phyloP scores from a whole-genome alignment of 1,140 invertebrate species.

The Eumaeus atala region DNA sequence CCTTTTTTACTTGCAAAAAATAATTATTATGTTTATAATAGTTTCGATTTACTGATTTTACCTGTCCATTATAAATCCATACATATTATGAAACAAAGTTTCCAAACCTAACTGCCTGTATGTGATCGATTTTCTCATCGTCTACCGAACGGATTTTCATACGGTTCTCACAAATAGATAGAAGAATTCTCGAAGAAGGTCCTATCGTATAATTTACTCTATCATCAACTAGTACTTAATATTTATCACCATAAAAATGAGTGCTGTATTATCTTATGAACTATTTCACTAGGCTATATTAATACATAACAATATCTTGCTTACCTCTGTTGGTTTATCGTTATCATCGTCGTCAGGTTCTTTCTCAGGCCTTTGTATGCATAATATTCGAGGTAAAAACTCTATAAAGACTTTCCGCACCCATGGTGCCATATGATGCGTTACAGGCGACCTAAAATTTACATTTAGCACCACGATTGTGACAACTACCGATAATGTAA shows the following conservation, averaged over 20 bases:
- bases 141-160: too few relatives aligned
- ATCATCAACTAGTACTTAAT: too few relatives aligned
- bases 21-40: conserved; percentile 43
- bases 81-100: too few relatives aligned
- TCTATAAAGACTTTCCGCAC: conserved; percentile 92
- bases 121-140: too few relatives aligned
- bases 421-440: conserved; percentile 95
- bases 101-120: too few relatives aligned
- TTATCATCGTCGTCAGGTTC: conserved; percentile 78
- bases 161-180: too few relatives aligned
- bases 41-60: background rate
- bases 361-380: conserved; percentile 88
- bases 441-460: conserved; percentile 98
- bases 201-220: too few relatives aligned
- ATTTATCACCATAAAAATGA: too few relatives aligned
- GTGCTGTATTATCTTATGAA: too few relatives aligned
- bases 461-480: conserved; percentile 99
- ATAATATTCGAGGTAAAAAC: conserved; percentile 88
- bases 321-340: conserved; percentile 79
- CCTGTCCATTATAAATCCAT: too few relatives aligned
- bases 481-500: conserved; percentile 97
- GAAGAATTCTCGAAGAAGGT: too few relatives aligned
- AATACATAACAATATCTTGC: conserved; percentile 16
- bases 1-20: conserved; percentile 34
- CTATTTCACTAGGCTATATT: too few relatives aligned